phyloP scores from a whole-genome alignment of 2,888 invertebrate genomes.

The Achlya flavicornis region DNA sequence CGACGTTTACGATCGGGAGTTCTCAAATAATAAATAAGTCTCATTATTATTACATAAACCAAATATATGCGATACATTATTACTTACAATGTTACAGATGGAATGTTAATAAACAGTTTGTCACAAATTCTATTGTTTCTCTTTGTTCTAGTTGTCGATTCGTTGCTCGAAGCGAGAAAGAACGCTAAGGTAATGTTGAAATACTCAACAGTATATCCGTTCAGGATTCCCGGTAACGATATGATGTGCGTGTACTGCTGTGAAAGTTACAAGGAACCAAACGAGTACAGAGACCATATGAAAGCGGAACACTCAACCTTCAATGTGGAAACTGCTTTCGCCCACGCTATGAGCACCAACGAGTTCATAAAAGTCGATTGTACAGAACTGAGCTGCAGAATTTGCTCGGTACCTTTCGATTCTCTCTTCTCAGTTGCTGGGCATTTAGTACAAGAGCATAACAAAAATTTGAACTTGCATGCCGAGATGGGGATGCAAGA shows the following conservation, averaged over 20 bases:
- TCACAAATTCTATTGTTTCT: conserved; percentile 40
- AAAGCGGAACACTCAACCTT: conserved; percentile 46
- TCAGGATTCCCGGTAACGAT: conserved; percentile 55
- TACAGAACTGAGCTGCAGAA: conserved; percentile 55
- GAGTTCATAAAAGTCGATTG: conserved; percentile 58
- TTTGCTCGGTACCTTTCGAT: conserved; percentile 48
- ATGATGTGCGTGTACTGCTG: conserved; percentile 66
- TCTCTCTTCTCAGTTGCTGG: conserved; percentile 38
- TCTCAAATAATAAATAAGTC: not conserved
- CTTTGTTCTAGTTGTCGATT: conserved; percentile 67
- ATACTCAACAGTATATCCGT: conserved; percentile 63
- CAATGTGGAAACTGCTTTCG: conserved; percentile 52
- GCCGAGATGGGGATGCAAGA: conserved; percentile 52
- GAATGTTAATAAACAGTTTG: conserved; percentile 28
- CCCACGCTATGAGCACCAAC: conserved; percentile 35
- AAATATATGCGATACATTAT: not conserved
- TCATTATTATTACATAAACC: not conserved
- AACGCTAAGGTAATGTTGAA: conserved; percentile 63
- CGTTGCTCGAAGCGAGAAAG: conserved; percentile 56
- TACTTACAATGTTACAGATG: not conserved
- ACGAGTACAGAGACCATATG: conserved; percentile 59
- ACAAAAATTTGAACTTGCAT: conserved; percentile 35
- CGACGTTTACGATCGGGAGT: conserved; percentile 25
- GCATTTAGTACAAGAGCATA: conserved; percentile 49
- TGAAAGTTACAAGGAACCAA: conserved; percentile 50